Evolutionary conservation across 2,113 vertebrate genomes (phyloP), one percentile per base, ranked within the genome.

Genomic region (Gasterosteus nipponicus): DNA sequence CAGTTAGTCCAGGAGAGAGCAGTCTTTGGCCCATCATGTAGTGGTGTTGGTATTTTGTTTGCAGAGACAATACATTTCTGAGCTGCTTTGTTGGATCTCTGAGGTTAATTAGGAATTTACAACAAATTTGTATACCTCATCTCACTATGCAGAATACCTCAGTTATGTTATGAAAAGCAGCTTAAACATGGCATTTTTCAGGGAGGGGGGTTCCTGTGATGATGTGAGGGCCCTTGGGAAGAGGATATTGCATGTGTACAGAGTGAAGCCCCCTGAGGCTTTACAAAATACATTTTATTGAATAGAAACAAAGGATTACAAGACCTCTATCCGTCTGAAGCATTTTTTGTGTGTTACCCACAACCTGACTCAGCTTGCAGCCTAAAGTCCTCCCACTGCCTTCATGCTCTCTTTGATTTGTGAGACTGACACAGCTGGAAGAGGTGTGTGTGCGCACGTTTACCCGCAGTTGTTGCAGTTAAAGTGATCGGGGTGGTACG

Each of bases 401-500:
- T 58, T 62, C 5, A 35, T 35, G 33, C 53, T 46, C 12, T 33
- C 10, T 22, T 18, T 63, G 10, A 46, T 59, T 46, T 26, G 6
- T 35, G 38, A 47, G 18, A 3, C 18, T 72, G 51, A 72, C 18
- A 42, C 66, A 49, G 22, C 10, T 18, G 35, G 12, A 26, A 56
- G 18, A 22, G 19, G 44, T 56, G 12, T n/a, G 54, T 66, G 44
- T 33, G 44, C 7, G 26, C 1, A 3, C 46, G 33, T 64, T 80
- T 86, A 99, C 98, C 98, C 96, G 93, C 98, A 99, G 92, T 98
- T 97, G 91, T 93, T 96, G 88, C 98, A 99, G 95, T 96, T 99
- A 94, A 99, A 99, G 86, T 99, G 98, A 93, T 99, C 98, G 0
- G 98, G 98, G 75, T 99, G 98, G 85, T 98, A 99, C 2, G 98